phyloP scores from a whole-genome alignment of 1,140 invertebrate genomes.

The Drosophila sp. region DNA sequence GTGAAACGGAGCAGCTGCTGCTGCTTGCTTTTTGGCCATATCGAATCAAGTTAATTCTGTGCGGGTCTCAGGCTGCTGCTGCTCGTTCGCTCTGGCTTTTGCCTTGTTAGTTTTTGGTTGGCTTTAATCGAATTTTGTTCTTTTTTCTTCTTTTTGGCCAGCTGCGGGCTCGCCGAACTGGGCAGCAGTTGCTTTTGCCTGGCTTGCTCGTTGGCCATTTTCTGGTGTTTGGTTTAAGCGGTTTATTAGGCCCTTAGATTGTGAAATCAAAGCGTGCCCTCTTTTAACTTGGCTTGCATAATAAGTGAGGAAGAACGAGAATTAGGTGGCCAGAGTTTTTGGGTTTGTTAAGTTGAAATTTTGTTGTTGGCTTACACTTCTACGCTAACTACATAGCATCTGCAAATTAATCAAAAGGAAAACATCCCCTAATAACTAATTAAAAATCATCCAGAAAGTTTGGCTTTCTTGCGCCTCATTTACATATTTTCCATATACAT shows the following conservation, averaged over 20 bases:
- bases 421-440: slow-evolving; percentile 9
- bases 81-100: slow-evolving; percentile 9
- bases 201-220: slow-evolving; percentile 8
- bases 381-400: neutral
- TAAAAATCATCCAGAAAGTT: slow-evolving; percentile 10
- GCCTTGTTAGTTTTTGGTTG: slow-evolving; percentile 49
- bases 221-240: slow-evolving; percentile 50
- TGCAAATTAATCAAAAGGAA: slow-evolving; percentile 9
- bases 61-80: slow-evolving; percentile 19
- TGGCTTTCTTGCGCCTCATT: neutral
- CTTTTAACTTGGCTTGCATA: slow-evolving; percentile 5
- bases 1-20: slow-evolving; percentile 48
- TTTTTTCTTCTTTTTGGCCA: slow-evolving; percentile 20
- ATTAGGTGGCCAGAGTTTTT: neutral
- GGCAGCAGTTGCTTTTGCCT: slow-evolving; percentile 16
- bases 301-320: slow-evolving; percentile 2
- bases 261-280: slow-evolving; percentile 6
- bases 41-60: slow-evolving; percentile 62
- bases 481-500: neutral
- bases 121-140: slow-evolving; percentile 50
- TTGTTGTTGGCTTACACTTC: neutral
- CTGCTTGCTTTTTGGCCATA: slow-evolving; percentile 42
- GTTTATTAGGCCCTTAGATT: slow-evolving; percentile 44
- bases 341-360: slow-evolving; percentile 7
- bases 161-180: slow-evolving; percentile 14